phyloP scores from a whole-genome alignment of 2,113 vertebrate species.

The Sapayoa aenigma region DNA sequence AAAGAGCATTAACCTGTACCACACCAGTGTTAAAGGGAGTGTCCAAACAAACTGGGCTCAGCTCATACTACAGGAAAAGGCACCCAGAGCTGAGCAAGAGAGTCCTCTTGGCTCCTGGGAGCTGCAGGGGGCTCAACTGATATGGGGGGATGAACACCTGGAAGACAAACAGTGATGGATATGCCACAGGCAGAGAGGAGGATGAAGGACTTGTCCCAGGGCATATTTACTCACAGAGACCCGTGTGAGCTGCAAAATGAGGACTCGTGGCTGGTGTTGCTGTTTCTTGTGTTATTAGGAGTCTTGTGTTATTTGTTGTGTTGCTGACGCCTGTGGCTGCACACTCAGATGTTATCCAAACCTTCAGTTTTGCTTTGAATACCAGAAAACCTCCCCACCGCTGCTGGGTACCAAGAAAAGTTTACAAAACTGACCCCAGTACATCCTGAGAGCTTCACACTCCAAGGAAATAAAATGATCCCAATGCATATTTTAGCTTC shows the following conservation, averaged over 20 bases:
- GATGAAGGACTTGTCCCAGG: neutral
- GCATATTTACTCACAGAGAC: neutral
- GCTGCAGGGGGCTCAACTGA: neutral
- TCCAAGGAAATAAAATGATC: neutral
- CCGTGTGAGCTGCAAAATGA: neutral
- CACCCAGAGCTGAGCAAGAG: neutral
- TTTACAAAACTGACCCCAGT: neutral
- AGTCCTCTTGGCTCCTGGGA: neutral
- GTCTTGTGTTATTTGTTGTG: neutral
- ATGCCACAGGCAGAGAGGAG: neutral
- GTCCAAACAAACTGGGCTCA: neutral
- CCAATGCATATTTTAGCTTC: neutral
- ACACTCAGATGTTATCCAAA: neutral
- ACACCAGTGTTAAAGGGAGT: neutral
- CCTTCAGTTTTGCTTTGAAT: neutral
- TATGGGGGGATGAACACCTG: too few relatives aligned
- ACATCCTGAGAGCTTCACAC: neutral
- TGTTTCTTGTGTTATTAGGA: neutral
- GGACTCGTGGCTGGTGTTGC: accelerated
- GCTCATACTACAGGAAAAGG: neutral
- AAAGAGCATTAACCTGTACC: neutral
- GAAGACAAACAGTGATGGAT: neutral
- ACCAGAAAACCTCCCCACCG: neutral
- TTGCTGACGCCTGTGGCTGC: neutral
- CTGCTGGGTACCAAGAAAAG: neutral